Conservation (phyloP, 2,888 invertebrate species). For the Ptilodon capucinus region DNA sequence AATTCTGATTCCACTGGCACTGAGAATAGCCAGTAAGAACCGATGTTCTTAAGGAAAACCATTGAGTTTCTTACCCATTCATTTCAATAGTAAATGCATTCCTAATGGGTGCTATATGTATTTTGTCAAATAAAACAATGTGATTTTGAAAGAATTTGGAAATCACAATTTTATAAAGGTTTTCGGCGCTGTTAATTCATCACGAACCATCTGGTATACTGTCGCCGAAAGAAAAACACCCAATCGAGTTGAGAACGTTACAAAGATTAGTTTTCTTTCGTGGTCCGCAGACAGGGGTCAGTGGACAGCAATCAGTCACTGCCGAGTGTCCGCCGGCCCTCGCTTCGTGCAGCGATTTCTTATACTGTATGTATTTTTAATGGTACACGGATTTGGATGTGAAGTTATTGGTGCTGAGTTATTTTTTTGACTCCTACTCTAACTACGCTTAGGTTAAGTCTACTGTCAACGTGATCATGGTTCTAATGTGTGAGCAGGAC, state of each 20-base stretch:
- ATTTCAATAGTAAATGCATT: no score
- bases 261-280: slow-evolving; percentile 40
- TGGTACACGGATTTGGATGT: neutral
- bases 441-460: no score
- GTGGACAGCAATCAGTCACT: slow-evolving; percentile 51
- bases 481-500: no score
- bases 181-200: neutral
- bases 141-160: no score
- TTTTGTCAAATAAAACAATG: no score
- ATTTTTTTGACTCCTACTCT: no score
- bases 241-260: slow-evolving; percentile 38
- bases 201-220: neutral
- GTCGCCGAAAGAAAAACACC: slow-evolving; percentile 32
- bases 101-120: no score
- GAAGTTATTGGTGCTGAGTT: neutral
- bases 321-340: neutral
- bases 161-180: neutral
- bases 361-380: neutral
- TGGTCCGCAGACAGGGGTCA: slow-evolving; percentile 44
- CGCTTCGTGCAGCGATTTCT: neutral
- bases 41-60: no score
- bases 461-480: no score
- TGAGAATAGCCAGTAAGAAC: no score
- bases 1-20: no score
- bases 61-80: no score